Evolutionary conservation across 2,888 invertebrate species (phyloP).

Genomic region (Papilio elwesi): DNA sequence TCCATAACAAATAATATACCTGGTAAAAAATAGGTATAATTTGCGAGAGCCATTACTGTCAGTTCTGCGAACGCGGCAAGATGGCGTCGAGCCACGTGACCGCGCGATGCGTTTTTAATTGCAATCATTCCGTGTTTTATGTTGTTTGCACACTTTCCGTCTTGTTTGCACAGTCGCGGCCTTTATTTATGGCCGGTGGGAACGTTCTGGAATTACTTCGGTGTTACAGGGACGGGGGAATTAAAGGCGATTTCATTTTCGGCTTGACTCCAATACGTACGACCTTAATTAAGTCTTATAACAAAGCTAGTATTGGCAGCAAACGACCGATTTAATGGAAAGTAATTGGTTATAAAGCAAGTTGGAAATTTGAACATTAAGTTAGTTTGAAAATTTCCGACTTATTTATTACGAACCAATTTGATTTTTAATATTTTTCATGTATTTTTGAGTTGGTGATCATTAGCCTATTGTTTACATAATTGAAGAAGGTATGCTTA

Average conservation of each 20-base stretch:
- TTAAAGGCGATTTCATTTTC: slow-evolving; percentile 38
- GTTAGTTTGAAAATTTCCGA: background rate
- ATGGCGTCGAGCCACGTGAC: slow-evolving; percentile 77
- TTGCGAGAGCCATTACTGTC: slow-evolving; percentile 55
- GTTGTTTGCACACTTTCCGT: slow-evolving; percentile 79
- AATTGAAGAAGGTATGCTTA: no score
- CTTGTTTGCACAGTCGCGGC: slow-evolving; percentile 70
- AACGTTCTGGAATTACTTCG: slow-evolving; percentile 60
- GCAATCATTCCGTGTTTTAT: slow-evolving; percentile 84
- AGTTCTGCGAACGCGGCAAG: slow-evolving; percentile 57
- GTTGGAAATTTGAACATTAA: background rate
- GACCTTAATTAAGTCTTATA: slow-evolving; percentile 37
- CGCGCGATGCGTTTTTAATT: slow-evolving; percentile 82
- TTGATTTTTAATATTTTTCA: background rate
- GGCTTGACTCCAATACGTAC: slow-evolving; percentile 30
- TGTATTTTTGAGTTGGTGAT: no score
- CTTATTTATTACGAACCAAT: background rate
- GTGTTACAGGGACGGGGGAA: slow-evolving; percentile 37
- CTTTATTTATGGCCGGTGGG: slow-evolving; percentile 81
- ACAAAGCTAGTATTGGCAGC: slow-evolving; percentile 6
- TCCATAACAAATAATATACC: slow-evolving; percentile 10
- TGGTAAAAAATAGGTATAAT: slow-evolving; percentile 40
- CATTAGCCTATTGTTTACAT: no score
- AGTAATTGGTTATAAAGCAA: background rate
- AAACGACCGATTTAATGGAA: background rate